Base-by-base conservation (phyloP, 92 coral and sea anemone species). In the Epizoanthus scotinus region DNA sequence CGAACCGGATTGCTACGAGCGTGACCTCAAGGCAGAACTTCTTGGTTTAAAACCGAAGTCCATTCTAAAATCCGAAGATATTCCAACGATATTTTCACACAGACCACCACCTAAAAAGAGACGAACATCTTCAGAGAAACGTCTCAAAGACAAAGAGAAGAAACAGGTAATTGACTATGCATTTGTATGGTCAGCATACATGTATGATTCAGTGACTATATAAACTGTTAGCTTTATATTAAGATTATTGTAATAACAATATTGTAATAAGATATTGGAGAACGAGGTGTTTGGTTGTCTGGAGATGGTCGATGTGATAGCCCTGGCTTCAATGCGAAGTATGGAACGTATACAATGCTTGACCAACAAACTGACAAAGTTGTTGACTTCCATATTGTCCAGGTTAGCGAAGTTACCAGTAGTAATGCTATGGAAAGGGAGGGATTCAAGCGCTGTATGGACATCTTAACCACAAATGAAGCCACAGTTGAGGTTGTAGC, bases 271-370 rank as follows among this genome's bases (percentile, higher is more conserved):
- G n/a, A n/a, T n/a, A n/a, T n/a, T n/a, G n/a, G n/a, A n/a, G n/a
- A n/a, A n/a, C n/a, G 70, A 53, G 60, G 36, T 14, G 78, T 90
- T 4, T 74, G 87, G 82, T 73, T 90, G 19, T 79, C 78, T n/a
- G n/a, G n/a, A n/a, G n/a, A n/a, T n/a, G n/a, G n/a, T n/a, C n/a
- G n/a, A n/a, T n/a, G n/a, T n/a, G 87, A 83, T 68, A 82, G 84
- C 63, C 90, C 84, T 25, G 91, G 92, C 19, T 86, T 85, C 71
- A 85, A 59, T 77, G 89, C 91, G 67, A 88, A 78, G 15, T 86
- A 86, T 58, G 73, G 90, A 10, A 86, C 86, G 1, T 86, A 86
- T 55, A 86, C 90, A 9, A 77, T 84, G 73, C 84, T 90, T 86
- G 68, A 70, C 82, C 78, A 62, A 53, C 68, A 79, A 61, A 53